Base-by-base conservation (phyloP, 2,113 vertebrate genomes). In the Isichthys henryi region DNA sequence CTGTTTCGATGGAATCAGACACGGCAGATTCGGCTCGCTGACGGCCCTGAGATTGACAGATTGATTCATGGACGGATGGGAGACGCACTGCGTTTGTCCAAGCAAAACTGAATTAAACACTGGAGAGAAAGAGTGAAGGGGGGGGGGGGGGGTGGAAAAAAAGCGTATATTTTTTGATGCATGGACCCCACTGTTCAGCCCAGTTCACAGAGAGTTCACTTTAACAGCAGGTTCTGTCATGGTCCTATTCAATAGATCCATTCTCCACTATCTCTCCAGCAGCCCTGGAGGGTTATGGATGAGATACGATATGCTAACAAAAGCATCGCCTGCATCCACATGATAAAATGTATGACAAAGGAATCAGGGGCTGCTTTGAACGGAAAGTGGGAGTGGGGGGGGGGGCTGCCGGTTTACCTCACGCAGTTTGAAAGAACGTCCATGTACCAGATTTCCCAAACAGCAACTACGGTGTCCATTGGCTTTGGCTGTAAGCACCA, bases 201-300 rank as follows among this genome's bases (percentile, higher is more conserved):
- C 94, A 94, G 95, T 96, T 97, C 96, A 97, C 91, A 88, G 11
- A 96, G 93, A 96, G 95, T 95, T 97, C 96, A 95, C 89, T 77
- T 86, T 92, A 96, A 95, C 94, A 96, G 94, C 94, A 92, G 94
- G 94, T 92, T 96, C 94, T 94, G 95, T 95, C 95, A 92, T 92
- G 93, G 91, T 92, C 93, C 95, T 93, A 94, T 95, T 96, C 93
- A 93, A 96, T 90, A 94, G 94, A 94, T 95, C 96, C 94, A 92
- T 94, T 95, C 93, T 95, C 93, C 93, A 90, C 94, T 93, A 93
- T 93, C 95, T 96, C 89, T 17, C 93, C 95, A 92, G 93, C 94
- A 95, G 95, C 93, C 94, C 89, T 84, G 89, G 82, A 84, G 93
- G 92, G 94, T 95, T 97, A 97, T 95, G 95, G 96, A 96, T 95